Evolutionary conservation across 2,113 vertebrate species (phyloP).

Genomic region (Catharus fuscescens): DNA sequence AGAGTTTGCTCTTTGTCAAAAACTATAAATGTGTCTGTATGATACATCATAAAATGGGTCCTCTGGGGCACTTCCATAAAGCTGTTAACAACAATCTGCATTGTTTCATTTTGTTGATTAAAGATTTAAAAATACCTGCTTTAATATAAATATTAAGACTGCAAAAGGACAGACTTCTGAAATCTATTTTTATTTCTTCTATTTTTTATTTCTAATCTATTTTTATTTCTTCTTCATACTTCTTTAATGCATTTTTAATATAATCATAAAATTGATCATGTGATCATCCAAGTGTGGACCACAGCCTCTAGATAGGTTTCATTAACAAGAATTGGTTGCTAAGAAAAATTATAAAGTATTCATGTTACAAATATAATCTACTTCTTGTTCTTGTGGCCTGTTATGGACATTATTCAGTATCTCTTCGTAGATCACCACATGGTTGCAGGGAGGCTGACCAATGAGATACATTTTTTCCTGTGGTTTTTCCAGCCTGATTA

Average conservation of each 20-base stretch:
- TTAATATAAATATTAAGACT: background rate
- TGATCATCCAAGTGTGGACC: background rate
- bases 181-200: background rate
- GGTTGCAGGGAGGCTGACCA: background rate
- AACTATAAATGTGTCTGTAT: background rate
- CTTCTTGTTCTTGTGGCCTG: background rate
- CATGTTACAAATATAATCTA: background rate
- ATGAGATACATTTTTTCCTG: background rate
- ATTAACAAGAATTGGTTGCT: background rate
- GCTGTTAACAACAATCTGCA: background rate
- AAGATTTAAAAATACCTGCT: background rate
- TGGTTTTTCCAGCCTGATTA: background rate
- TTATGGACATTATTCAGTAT: accelerated
- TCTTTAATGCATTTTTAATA: background rate
- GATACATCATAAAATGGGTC: background rate
- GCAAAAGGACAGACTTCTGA: background rate
- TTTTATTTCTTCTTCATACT: background rate
- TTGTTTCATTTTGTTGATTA: background rate
- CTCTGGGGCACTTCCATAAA: background rate
- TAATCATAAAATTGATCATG: background rate
- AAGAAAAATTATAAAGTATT: background rate
- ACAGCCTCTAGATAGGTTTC: background rate
- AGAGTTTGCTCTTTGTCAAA: background rate
- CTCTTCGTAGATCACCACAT: background rate
- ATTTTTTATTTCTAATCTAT: background rate